phyloP scores from a whole-genome alignment of 2,888 invertebrate species.

The Ditula angustiorana region DNA sequence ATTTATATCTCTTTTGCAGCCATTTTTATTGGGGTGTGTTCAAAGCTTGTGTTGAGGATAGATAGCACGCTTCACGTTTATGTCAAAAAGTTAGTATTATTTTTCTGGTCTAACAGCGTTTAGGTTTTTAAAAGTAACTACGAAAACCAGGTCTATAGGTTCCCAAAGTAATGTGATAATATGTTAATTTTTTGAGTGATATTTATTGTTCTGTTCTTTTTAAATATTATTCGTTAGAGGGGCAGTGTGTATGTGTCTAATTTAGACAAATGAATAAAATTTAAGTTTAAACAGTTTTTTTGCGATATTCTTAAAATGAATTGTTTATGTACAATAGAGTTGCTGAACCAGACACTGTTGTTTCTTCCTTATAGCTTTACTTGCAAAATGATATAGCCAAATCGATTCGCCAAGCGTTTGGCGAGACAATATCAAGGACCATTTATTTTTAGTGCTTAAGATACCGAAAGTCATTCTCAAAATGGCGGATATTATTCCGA shows the following conservation, averaged over 20 bases:
- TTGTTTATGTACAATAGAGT: not conserved
- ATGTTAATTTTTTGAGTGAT: no score
- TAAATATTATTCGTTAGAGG: no score
- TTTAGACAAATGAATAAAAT: no score
- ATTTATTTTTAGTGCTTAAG: constrained; percentile 13
- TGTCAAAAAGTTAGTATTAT: constrained; percentile 8
- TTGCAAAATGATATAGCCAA: constrained; percentile 9
- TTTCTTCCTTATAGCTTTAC: constrained; percentile 2
- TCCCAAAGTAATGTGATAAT: no score
- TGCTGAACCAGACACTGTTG: constrained; percentile 1
- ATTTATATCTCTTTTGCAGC: constrained; percentile 52
- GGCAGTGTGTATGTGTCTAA: no score
- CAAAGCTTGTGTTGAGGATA: constrained; percentile 1
- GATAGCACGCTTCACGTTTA: constrained; percentile 1
- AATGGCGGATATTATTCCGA: constrained; percentile 6
- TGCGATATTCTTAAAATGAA: not conserved
- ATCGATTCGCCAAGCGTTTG: constrained; percentile 18
- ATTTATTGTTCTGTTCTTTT: no score
- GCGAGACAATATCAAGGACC: constrained; percentile 25
- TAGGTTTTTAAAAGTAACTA: no score
- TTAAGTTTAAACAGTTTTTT: no score
- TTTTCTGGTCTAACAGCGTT: no score
- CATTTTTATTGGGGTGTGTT: constrained; percentile 4
- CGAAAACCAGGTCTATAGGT: no score
- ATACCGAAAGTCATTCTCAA: constrained; percentile 1